These are phyloP conservation scores for Zaprionus inermis DNA, from an alignment of 1,140 invertebrate species.

Conservation along the genomic window DNA sequence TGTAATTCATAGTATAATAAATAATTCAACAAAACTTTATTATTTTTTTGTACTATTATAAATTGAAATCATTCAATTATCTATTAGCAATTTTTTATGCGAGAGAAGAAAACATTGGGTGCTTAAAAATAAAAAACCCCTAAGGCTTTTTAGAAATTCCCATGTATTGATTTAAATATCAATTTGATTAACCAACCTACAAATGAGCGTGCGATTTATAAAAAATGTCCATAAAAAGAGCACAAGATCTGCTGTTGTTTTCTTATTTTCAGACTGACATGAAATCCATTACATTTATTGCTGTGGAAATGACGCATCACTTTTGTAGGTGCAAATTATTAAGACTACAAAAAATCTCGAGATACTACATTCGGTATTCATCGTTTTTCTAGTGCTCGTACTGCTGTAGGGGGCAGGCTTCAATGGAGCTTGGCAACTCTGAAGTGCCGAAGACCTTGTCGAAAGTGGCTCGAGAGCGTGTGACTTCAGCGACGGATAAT, in stretches of 20 bases:
- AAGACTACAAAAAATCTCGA: conserved; percentile 31
- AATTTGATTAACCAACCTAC: not conserved
- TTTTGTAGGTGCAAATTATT: conserved; percentile 48
- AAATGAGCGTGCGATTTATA: not conserved
- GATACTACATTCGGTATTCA: conserved; percentile 14
- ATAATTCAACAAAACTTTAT: not conserved
- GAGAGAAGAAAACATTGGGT: not conserved
- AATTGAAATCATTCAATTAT: not conserved
- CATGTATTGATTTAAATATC: not conserved
- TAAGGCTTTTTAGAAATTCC: not conserved
- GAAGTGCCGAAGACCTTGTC: conserved; percentile 38
- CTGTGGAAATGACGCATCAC: conserved; percentile 60
- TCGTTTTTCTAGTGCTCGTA: conserved; percentile 41
- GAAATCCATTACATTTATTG: conserved; percentile 26
- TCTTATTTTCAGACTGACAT: conserved; percentile 1
- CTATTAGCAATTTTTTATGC: not conserved
- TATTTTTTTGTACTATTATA: not conserved
- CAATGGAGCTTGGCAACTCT: conserved; percentile 36
- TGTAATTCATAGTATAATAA: not conserved
- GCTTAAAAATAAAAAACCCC: not conserved
- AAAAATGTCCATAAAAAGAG: conserved; percentile 5
- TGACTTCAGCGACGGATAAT: conserved; percentile 22
- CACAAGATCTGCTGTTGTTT: conserved; percentile 2
- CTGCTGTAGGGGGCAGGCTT: conserved; percentile 29
- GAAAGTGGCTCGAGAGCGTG: conserved; percentile 16